A percentile compares a stretch with the other conserved stretches of the same genome.
phyloP scores from a whole-genome alignment of 2,888 invertebrate genomes.

The Yponomeuta sedellus region DNA sequence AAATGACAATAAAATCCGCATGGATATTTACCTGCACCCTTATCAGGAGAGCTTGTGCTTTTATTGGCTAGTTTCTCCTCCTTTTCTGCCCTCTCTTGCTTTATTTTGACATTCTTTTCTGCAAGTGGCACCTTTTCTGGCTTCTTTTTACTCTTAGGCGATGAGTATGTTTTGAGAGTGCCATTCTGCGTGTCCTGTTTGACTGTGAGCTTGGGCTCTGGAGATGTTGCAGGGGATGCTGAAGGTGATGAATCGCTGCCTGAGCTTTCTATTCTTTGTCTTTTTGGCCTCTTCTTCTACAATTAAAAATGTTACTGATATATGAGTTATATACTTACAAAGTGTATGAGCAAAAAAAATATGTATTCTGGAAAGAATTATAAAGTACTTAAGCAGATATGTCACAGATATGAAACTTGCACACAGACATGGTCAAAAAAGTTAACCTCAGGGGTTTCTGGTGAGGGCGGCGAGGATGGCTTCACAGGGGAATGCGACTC shows the following conservation, averaged over 20 bases:
- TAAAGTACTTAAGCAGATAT: too few relatives aligned
- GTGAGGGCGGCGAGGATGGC: constrained; percentile 19
- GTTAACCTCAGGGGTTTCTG: neutral
- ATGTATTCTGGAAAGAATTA: too few relatives aligned
- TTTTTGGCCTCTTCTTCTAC: constrained; percentile 53
- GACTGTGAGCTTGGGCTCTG: constrained; percentile 23
- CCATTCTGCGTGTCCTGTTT: constrained; percentile 33
- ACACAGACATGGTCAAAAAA: neutral
- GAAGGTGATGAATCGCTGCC: constrained; percentile 45
- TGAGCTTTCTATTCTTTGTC: constrained; percentile 59
- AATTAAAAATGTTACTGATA: constrained; percentile 16
- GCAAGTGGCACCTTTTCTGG: constrained; percentile 20
- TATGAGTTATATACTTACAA: neutral
- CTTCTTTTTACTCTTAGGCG: constrained; percentile 45
- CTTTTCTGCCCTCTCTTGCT: constrained; percentile 20
- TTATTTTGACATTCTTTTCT: constrained; percentile 22
- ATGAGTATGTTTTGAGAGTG: constrained; percentile 45
- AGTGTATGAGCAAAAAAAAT: neutral
- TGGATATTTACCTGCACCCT: constrained; percentile 16
- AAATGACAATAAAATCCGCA: neutral
- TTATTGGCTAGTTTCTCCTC: constrained; percentile 17
- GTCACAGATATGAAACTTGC: too few relatives aligned
- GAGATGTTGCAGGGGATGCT: neutral
- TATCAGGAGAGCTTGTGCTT: neutral
- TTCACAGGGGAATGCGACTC: constrained; percentile 31